These are phyloP conservation scores for Yoshiicerus persimilis DNA, from an alignment of 1,140 invertebrate species.

Conservation along the genomic window DNA sequence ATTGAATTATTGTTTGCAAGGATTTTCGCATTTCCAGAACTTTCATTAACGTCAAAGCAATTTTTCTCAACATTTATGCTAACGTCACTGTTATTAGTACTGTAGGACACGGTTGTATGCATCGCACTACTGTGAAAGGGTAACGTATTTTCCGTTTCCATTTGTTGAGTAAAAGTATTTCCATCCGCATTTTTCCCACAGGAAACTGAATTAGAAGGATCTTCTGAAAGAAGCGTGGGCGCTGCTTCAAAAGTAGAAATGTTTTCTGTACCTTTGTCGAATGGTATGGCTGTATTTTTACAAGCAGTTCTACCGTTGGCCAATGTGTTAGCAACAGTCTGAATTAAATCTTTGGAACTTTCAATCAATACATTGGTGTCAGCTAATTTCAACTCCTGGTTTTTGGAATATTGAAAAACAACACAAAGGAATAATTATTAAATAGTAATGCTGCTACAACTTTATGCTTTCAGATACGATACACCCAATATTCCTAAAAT, in stretches of 20 bases:
- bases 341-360: conserved; percentile 44
- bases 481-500: too few species aligned
- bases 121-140: neutral
- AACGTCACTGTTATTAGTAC: neutral
- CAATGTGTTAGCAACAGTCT: conserved; percentile 46
- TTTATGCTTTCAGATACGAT: too few species aligned
- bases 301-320: neutral
- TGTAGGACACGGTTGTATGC: neutral
- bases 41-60: neutral
- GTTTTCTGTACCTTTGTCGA: neutral
- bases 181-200: neutral
- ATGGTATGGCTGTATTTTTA: neutral
- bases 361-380: conserved; percentile 32
- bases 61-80: neutral
- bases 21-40: neutral
- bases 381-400: neutral
- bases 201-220: neutral
- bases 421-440: neutral
- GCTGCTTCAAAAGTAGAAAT: neutral
- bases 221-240: neutral
- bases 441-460: neutral
- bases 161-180: neutral
- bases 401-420: neutral
- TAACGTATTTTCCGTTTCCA: neutral
- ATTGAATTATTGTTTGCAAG: neutral